phyloP scores from a whole-genome alignment of 92 coral and sea anemone species.

The Heteractis magnifica region DNA sequence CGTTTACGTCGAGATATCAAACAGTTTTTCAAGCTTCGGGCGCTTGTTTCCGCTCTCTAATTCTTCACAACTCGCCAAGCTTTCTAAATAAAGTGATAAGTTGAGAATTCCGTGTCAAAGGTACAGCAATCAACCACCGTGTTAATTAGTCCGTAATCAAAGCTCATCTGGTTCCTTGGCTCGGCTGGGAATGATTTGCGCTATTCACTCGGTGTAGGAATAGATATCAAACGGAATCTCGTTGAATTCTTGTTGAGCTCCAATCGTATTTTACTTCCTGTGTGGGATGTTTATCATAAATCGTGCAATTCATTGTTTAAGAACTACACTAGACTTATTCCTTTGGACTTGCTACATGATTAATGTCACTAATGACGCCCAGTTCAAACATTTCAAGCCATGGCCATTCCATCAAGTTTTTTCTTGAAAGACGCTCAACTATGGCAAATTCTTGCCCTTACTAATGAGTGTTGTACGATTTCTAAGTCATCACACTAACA shows the following conservation, averaged over 20 bases:
- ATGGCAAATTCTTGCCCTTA: not conserved
- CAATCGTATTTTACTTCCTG: not conserved
- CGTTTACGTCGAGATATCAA: not conserved
- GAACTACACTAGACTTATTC: not conserved
- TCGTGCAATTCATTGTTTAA: not conserved
- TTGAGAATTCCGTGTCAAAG: constrained; percentile 16
- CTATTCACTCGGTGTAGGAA: not conserved
- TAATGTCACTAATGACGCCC: not conserved
- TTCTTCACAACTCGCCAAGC: not conserved
- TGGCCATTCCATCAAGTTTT: too few relatives aligned
- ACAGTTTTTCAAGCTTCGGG: not conserved
- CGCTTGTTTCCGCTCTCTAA: not conserved
- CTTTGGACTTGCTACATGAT: not conserved
- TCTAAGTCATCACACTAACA: not conserved
- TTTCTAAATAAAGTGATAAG: not conserved
- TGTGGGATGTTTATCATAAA: not conserved
- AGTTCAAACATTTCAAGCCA: too few relatives aligned
- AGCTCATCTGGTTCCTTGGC: not conserved
- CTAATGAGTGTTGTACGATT: not conserved
- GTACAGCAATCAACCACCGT: constrained; percentile 11
- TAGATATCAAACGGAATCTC: not conserved
- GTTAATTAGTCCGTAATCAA: constrained; percentile 1
- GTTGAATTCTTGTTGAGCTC: not conserved
- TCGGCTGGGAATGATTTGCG: not conserved
- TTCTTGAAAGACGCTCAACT: too few relatives aligned